Evolutionary conservation across 2,113 vertebrate species (phyloP).

Genomic region (Barnardius zonarius): DNA sequence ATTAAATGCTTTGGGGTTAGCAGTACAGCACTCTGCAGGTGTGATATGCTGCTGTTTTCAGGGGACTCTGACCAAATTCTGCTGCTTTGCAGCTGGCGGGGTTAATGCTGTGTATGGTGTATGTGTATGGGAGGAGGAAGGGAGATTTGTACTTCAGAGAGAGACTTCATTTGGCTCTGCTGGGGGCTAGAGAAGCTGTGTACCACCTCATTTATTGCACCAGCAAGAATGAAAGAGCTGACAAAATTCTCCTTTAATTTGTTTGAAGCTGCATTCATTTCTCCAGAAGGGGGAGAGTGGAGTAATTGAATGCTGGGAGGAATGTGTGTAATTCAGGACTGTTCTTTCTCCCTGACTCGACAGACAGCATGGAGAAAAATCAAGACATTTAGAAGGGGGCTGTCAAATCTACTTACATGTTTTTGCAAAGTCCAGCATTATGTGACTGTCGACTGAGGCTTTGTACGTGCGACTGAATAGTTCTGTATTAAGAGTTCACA

Average conservation of each 20-base stretch:
- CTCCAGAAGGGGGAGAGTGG: conserved; percentile 57
- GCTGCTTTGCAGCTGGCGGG: neutral
- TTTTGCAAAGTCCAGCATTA: neutral
- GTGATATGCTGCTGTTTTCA: neutral
- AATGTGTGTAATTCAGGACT: neutral
- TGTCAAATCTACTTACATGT: neutral
- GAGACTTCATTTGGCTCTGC: neutral
- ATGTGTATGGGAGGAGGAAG: neutral
- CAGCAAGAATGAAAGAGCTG: neutral
- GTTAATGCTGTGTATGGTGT: neutral
- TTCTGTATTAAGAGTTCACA: neutral
- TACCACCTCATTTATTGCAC: neutral
- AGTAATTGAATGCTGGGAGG: neutral
- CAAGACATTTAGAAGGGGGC: neutral
- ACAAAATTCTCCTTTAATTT: neutral
- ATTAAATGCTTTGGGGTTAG: neutral
- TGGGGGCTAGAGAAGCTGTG: neutral
- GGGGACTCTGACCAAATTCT: neutral
- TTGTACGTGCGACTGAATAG: neutral
- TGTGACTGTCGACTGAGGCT: neutral
- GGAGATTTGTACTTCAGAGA: neutral
- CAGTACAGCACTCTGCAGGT: fast-evolving
- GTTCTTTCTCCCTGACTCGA: neutral
- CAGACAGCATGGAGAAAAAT: neutral
- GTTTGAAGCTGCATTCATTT: conserved; percentile 32